Base-by-base conservation (phyloP, 2,797 vertebrate genomes). In the Gymnocypris eckloni region DNA sequence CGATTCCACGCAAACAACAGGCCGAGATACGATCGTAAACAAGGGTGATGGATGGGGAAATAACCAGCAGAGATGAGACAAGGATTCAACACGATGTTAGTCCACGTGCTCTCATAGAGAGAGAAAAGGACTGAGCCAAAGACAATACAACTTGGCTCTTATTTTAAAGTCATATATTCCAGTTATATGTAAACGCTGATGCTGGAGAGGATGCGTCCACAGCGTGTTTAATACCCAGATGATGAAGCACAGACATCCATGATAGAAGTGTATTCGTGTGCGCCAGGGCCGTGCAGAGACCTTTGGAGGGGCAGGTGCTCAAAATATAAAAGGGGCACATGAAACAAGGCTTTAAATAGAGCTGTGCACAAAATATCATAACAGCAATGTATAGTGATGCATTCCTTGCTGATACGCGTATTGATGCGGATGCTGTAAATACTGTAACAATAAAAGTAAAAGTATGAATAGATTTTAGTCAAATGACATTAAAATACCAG, bases 221-320 rank as follows among this genome's bases (percentile, higher is more conserved):
- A 85, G 71, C 12, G 48, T 87, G 87, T 91, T 87, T 84, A 89
- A 90, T 87, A 87, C 69, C 59, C 25, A 79, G 81, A 71, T 83
- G 88, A 89, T 86, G 87, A 73, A 82, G 69, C 28, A 69, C 61
- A 83, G 87, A 90, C 83, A 79, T 54, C 81, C 71, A 56, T 13
- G 71, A 71, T 69, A 59, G 52, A 86, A 77, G 83, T 78, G 50
- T 88, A 85, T 82, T 82, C 25, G 50, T 77, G 71, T 2, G 33
- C n/a, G 28, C 25, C 25, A 28, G 25, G 25, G 25, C 25, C 25
- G 25, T 28, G 25, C 25, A 28, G n/a, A n/a, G n/a, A n/a, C n/a
- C n/a, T n/a, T n/a, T n/a, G n/a, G n/a, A n/a, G n/a, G n/a, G n/a
- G n/a, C n/a, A n/a, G n/a, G n/a, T n/a, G n/a, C n/a, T n/a, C n/a